Conservation (phyloP, 1,140 invertebrate genomes). For the Penaeus vannamei region DNA sequence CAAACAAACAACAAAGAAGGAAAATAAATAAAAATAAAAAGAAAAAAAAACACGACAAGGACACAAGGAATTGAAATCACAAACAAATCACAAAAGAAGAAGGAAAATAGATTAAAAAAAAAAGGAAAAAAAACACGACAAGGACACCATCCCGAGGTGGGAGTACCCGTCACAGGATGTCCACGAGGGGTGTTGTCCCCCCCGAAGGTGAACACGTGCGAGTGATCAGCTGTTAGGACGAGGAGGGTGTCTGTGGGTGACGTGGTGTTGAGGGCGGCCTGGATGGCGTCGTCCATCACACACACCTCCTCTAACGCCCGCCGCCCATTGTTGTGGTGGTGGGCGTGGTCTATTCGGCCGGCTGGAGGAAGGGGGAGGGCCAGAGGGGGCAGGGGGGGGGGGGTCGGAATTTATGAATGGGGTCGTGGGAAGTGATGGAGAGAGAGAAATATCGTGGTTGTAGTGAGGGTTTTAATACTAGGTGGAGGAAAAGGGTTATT, state of each 20-base stretch:
- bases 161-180: constrained; percentile 78
- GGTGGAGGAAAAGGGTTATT: too few relatives aligned
- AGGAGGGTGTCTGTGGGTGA: constrained; percentile 82
- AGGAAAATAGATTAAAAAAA: too few relatives aligned
- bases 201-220: constrained; percentile 84
- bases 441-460: too few relatives aligned
- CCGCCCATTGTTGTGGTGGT: constrained; percentile 78
- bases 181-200: constrained; percentile 79
- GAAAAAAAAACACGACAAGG: too few relatives aligned
- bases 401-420: too few relatives aligned
- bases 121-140: too few relatives aligned
- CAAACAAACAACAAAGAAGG: too few relatives aligned
- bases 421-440: not conserved
- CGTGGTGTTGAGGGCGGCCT: constrained; percentile 79
- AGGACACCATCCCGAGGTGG: too few relatives aligned
- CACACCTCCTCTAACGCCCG: constrained; percentile 85
- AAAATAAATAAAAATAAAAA: too few relatives aligned
- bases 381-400: not conserved
- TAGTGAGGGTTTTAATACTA: too few relatives aligned
- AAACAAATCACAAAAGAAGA: too few relatives aligned
- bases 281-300: constrained; percentile 82
- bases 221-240: constrained; percentile 86
- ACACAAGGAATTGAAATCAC: too few relatives aligned
- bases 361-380: constrained; percentile 77
- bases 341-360: constrained; percentile 74